Evolutionary conservation across 2,797 vertebrate genomes (phyloP), one percentile per base, ranked within the genome.

Genomic region (Sebastes variabilis): DNA sequence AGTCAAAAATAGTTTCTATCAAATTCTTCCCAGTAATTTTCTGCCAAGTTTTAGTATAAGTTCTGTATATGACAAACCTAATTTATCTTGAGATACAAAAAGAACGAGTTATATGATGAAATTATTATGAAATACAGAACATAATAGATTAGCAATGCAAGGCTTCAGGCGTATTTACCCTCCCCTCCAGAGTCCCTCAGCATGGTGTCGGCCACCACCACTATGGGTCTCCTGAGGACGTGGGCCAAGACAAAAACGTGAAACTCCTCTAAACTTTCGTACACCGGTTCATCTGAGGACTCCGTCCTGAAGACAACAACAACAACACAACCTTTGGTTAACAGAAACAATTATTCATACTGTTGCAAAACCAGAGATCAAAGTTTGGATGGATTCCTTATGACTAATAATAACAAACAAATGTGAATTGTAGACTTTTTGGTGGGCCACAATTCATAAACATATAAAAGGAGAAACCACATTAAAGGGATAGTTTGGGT

Each of bases 141-240:
- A 32, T 7, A 4, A 22, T 34, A 4, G 13, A 34, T 30, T 10
- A 25, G 52, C 13, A 73, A 24, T 3, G n/a, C 6, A 46, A 22
- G 2, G 54, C 66, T 29, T 10, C 1, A 9, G 6, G 70, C 11
- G 27, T 58, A 30, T 87, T 87, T 76, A 99, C 98, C 98, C 94
- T 99, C 98, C 18, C 98, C 98, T 0, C 98, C 98, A 0, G 98
- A 99, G 92, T 99, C 98, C 67, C 98, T 88, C 85, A 99, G 96
- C 98, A 99, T 99, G 9, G 98, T 99, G 95, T 99, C 98, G 0
- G 98, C 98, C 87, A 99, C 98, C 54, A 99, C 98, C 18, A 99
- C 98, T 0, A 99, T 97, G 29, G 97, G 98, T 67, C 98, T 96
- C 81, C 95, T 96, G 54, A 99, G 94, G 34, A 99, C 98, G 0